A percentile compares a stretch with the other conserved stretches of the same genome.
Conservation (phyloP, 2,113 vertebrate genomes). For the Cynoglossus semilaevis region DNA sequence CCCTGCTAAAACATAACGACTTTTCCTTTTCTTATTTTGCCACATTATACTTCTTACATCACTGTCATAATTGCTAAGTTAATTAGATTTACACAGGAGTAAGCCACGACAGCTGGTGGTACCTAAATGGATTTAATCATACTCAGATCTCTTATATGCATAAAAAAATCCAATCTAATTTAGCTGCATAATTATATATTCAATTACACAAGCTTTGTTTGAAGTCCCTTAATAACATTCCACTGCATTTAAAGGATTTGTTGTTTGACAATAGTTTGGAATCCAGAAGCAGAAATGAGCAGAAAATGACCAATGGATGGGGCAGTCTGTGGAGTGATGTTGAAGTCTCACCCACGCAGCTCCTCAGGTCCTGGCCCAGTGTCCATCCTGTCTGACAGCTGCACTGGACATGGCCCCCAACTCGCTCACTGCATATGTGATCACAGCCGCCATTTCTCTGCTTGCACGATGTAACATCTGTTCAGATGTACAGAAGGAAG, state of each 20-base stretch:
- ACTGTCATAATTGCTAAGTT: no score
- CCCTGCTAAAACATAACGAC: no score
- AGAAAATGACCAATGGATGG: not conserved
- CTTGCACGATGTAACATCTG: slow-evolving; percentile 75
- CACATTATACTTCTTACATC: no score
- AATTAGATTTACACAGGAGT: no score
- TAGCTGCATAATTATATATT: no score
- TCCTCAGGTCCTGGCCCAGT: slow-evolving; percentile 61
- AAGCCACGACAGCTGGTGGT: no score
- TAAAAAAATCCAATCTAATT: no score
- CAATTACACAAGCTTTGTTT: not conserved
- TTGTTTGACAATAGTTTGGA: not conserved
- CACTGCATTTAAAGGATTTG: not conserved
- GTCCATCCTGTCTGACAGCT: slow-evolving; percentile 74
- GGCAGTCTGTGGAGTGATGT: slow-evolving; percentile 3
- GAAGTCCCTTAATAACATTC: not conserved
- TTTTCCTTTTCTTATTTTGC: no score
- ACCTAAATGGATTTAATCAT: no score
- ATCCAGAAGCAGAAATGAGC: no score
- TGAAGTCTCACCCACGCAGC: slow-evolving; percentile 66
- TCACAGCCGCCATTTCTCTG: slow-evolving; percentile 78
- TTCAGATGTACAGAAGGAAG: not conserved
- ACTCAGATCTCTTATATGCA: no score
- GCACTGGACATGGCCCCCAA: slow-evolving; percentile 68
- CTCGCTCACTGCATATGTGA: slow-evolving; percentile 62